Percentiles rank a stretch among this genome's conserved stretches.
Conservation (phyloP, 2,888 invertebrate genomes). For the Epiblema foenella region DNA sequence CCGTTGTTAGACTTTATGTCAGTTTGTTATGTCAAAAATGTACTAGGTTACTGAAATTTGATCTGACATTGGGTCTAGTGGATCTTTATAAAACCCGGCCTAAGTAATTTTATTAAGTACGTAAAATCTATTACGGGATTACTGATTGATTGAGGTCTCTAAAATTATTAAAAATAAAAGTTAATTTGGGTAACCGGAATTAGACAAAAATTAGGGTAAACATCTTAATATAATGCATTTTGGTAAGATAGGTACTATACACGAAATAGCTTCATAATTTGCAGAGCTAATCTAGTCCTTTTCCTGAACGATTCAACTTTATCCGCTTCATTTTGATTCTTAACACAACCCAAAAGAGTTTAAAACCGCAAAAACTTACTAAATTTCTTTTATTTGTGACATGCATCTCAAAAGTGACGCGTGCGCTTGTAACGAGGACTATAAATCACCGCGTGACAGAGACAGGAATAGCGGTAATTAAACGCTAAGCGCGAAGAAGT, state of each 20-base stretch:
- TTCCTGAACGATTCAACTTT: conserved; percentile 1
- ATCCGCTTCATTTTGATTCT: background rate
- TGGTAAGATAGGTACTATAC: background rate
- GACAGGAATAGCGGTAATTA: conserved; percentile 65
- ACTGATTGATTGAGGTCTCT: no score
- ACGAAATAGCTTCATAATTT: conserved; percentile 13
- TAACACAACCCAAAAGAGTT: background rate
- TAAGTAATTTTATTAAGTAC: no score
- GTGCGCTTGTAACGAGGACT: conserved; percentile 60
- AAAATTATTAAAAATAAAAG: no score
- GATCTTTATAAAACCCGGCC: no score
- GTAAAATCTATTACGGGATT: no score
- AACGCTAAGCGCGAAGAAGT: conserved; percentile 53
- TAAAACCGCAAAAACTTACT: background rate
- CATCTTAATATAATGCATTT: no score
- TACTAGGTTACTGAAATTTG: no score
- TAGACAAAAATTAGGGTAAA: no score
- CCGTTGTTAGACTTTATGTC: no score
- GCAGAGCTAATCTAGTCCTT: conserved; percentile 17
- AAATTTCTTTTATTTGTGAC: conserved; percentile 28
- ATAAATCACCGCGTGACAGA: conserved; percentile 73
- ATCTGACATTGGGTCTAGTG: no score
- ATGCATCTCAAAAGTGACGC: conserved; percentile 33
- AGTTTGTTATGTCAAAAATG: no score
- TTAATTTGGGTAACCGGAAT: no score